These are phyloP conservation scores for Callopanchax toddi DNA, from an alignment of 2,113 vertebrate genomes.

Conservation along the genomic window DNA sequence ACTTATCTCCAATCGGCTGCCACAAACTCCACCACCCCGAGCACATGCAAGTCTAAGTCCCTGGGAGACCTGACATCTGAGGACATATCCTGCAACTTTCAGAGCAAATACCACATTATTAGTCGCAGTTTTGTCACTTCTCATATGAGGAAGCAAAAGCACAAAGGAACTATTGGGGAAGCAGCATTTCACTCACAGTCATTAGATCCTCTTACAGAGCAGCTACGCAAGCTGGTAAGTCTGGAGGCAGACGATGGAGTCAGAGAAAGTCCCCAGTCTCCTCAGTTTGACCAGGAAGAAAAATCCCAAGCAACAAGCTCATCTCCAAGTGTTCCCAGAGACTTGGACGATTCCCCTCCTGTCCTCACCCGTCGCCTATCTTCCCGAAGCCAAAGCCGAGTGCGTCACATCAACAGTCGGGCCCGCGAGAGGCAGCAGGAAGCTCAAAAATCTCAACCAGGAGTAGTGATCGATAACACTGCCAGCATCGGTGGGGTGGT, in stretches of 20 bases:
- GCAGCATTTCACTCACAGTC: slow-evolving; percentile 70
- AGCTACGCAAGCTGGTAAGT: slow-evolving; percentile 88
- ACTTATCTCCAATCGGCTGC: slow-evolving; percentile 23
- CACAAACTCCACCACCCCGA: slow-evolving; percentile 61
- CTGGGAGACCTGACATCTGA: slow-evolving; percentile 96
- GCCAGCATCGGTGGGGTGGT: slow-evolving; percentile 76
- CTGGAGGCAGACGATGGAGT: slow-evolving; percentile 85
- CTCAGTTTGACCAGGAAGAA: slow-evolving; percentile 21
- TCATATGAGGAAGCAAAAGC: slow-evolving; percentile 77
- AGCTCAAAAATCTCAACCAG: slow-evolving; percentile 79
- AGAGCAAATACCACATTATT: slow-evolving; percentile 96
- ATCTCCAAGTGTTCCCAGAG: slow-evolving; percentile 31
- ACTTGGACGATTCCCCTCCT: slow-evolving; percentile 79
- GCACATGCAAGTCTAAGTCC: slow-evolving; percentile 94
- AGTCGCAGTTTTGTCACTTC: slow-evolving; percentile 91
- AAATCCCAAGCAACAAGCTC: slow-evolving; percentile 20
- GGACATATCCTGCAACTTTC: slow-evolving; percentile 95
- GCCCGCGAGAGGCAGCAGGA: slow-evolving; percentile 93
- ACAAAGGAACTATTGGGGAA: slow-evolving; percentile 36
- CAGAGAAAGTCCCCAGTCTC: slow-evolving; percentile 16
- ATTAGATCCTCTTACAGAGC: slow-evolving; percentile 88
- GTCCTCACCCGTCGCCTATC: slow-evolving; percentile 89
- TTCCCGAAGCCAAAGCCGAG: slow-evolving; percentile 94
- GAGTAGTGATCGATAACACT: slow-evolving; percentile 20
- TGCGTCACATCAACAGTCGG: slow-evolving; percentile 93